Evolutionary conservation across 2,888 invertebrate species (phyloP).

Genomic region (Nomada hirtipes): DNA sequence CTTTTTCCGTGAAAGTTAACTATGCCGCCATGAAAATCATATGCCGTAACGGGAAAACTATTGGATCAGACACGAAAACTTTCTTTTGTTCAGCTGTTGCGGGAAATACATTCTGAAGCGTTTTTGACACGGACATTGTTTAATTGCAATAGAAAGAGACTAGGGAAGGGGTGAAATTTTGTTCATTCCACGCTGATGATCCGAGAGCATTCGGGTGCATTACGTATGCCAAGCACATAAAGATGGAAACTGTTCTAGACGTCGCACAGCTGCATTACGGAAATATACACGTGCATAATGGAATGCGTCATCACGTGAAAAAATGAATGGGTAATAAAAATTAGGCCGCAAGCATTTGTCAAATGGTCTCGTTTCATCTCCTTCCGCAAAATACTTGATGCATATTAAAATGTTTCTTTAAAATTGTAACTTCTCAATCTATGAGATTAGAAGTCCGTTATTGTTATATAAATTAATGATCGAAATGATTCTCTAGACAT

Average conservation of each 20-base stretch:
- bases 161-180: not conserved
- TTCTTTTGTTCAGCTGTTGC: not conserved
- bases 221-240: not conserved
- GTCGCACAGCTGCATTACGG: conserved; percentile 21
- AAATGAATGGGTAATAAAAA: conserved; percentile 6
- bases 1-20: conserved; percentile 54
- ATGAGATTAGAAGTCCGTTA: not conserved
- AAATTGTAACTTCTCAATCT: not conserved
- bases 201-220: not conserved
- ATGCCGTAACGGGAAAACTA: not conserved
- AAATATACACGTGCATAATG: conserved; percentile 33
- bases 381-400: not conserved
- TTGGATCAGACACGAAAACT: not conserved
- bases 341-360: not conserved
- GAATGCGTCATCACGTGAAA: conserved; percentile 33
- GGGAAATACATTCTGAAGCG: not conserved
- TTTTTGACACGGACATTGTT: not conserved
- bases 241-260: not conserved
- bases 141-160: not conserved
- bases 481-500: not conserved
- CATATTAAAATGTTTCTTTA: no score
- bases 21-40: conserved; percentile 29
- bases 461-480: no score
- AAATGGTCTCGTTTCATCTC: not conserved
- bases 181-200: not conserved